Conservation (phyloP, 2,888 invertebrate species). For the Perizoma affinitatum region DNA sequence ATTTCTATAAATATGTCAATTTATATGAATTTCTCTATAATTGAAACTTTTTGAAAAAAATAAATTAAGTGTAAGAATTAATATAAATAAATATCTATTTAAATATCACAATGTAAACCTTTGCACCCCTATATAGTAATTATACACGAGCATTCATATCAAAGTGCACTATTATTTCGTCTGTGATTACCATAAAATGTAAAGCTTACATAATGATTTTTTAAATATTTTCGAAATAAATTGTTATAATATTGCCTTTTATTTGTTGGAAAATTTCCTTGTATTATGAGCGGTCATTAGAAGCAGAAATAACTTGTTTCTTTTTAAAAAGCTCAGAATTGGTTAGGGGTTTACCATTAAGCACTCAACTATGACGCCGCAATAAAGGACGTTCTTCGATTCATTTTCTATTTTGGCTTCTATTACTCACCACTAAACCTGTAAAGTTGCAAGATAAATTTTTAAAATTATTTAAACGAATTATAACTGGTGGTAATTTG, state of each 20-base stretch:
- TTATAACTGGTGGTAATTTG: too few species aligned
- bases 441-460: too few species aligned
- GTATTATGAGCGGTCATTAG: constrained; percentile 52
- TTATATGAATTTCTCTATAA: not conserved
- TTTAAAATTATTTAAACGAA: too few species aligned
- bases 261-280: constrained; percentile 52
- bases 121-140: not conserved
- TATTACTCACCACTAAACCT: too few species aligned
- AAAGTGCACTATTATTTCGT: constrained; percentile 37
- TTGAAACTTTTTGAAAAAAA: not conserved
- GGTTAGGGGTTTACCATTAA: too few species aligned
- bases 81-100: not conserved
- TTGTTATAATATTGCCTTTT: constrained; percentile 63
- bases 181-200: constrained; percentile 38
- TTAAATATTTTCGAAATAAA: constrained; percentile 58
- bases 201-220: constrained; percentile 29
- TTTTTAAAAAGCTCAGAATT: constrained; percentile 42
- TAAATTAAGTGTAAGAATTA: not conserved
- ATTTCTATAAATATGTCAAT: not conserved
- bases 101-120: constrained; percentile 10
- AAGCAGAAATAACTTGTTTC: constrained; percentile 43
- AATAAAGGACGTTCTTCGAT: too few species aligned
- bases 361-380: too few species aligned
- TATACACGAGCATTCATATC: constrained; percentile 34
- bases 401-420: too few species aligned